Conservation (phyloP, 2,797 vertebrate genomes). For the Peromyscus attwateri region DNA sequence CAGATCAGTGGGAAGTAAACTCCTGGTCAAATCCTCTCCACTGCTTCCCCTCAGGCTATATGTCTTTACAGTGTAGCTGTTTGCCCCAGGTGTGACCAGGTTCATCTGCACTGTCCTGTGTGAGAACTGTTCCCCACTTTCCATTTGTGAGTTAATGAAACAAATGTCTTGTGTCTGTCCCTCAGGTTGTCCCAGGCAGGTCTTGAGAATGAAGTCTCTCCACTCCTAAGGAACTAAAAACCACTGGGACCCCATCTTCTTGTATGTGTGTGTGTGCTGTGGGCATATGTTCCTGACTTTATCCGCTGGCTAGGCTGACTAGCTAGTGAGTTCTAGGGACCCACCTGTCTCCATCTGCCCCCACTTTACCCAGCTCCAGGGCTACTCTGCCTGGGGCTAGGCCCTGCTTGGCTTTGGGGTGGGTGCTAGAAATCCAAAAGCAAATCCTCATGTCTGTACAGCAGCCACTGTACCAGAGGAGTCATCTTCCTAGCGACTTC, state of each 20-base stretch:
- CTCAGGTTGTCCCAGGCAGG: not conserved
- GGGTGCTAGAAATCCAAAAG: not conserved
- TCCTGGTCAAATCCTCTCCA: not conserved
- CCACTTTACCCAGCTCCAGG: not conserved
- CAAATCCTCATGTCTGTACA: not conserved
- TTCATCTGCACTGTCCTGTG: not conserved
- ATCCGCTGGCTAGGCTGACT: not conserved
- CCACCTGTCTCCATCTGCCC: not conserved
- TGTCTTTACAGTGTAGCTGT: not conserved
- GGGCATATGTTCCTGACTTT: not conserved
- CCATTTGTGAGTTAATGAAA: not conserved
- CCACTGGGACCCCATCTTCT: not conserved
- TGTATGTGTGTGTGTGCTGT: not conserved
- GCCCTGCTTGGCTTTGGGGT: not conserved
- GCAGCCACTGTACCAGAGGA: too few species aligned
- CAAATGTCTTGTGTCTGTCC: not conserved
- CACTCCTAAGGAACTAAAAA: not conserved
- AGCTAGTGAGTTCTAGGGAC: not conserved
- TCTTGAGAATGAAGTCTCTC: not conserved
- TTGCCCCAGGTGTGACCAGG: not conserved
- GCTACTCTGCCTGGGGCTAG: not conserved
- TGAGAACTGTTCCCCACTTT: not conserved
- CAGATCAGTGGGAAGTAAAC: not conserved
- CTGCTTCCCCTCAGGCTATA: not conserved
- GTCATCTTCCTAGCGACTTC: too few species aligned